Conservation (phyloP, 2,113 vertebrate genomes). For the Halichoerus grypus region DNA sequence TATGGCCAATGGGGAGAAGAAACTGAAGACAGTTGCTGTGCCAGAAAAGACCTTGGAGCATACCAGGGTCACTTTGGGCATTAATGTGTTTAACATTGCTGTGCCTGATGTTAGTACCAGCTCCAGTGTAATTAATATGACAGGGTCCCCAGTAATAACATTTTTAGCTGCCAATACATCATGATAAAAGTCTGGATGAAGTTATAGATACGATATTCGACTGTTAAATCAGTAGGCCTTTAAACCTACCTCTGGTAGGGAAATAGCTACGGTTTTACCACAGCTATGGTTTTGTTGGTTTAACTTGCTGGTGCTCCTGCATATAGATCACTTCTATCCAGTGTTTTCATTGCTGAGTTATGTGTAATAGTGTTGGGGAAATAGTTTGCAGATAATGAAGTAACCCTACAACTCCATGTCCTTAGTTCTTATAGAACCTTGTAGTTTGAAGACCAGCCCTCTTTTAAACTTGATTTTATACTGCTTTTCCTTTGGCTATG, state of each 20-base stretch:
- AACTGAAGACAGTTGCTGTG: constrained; percentile 98
- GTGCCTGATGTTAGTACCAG: constrained; percentile 94
- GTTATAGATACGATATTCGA: constrained; percentile 98
- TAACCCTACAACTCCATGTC: constrained; percentile 90
- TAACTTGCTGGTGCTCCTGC: constrained; percentile 93
- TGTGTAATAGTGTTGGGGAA: constrained; percentile 92
- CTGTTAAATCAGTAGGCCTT: constrained; percentile 92
- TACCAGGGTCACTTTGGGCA: constrained; percentile 97
- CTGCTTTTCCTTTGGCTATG: background rate
- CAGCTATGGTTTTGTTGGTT: constrained; percentile 96
- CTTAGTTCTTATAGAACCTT: constrained; percentile 91
- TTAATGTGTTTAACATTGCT: constrained; percentile 98
- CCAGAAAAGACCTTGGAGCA: constrained; percentile 99
- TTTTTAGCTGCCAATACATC: constrained; percentile 95
- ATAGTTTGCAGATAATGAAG: constrained; percentile 92
- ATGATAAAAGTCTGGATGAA: constrained; percentile 96
- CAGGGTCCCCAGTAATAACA: constrained; percentile 94
- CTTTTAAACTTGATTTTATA: background rate
- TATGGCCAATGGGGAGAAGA: constrained; percentile 99
- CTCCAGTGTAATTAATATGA: constrained; percentile 93
- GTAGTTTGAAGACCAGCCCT: constrained; percentile 84
- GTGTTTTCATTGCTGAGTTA: constrained; percentile 94
- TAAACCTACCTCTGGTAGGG: constrained; percentile 88
- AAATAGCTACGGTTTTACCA: constrained; percentile 94
- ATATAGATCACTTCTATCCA: constrained; percentile 96